phyloP scores from a whole-genome alignment of 2,113 vertebrate genomes.

The Nerophis ophidion region DNA sequence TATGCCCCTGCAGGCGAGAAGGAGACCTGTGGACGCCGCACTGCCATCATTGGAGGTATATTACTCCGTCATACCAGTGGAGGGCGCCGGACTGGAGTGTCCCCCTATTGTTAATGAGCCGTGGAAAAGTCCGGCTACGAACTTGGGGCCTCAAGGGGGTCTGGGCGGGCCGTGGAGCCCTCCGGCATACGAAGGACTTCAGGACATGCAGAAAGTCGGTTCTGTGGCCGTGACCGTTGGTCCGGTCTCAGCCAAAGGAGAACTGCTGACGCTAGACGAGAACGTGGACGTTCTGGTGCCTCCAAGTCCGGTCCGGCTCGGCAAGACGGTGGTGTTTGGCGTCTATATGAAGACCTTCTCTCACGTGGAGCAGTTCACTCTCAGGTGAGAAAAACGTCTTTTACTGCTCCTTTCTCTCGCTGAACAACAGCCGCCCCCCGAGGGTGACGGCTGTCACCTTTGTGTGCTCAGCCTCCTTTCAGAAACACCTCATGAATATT shows the following conservation, averaged over 20 bases:
- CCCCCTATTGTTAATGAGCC: slow-evolving; percentile 72
- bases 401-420: slow-evolving; percentile 12
- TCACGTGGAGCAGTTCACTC: slow-evolving; percentile 76
- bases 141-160: slow-evolving; percentile 48
- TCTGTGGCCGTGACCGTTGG: slow-evolving; percentile 77
- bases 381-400: slow-evolving; percentile 67
- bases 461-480: slow-evolving; percentile 58
- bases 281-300: slow-evolving; percentile 81
- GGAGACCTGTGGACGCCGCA: slow-evolving; percentile 56
- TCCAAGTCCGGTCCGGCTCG: slow-evolving; percentile 80
- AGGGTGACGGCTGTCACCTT: slow-evolving; percentile 61
- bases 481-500: slow-evolving; percentile 65
- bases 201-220: slow-evolving; percentile 77
- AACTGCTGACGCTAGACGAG: slow-evolving; percentile 77
- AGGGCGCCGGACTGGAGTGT: slow-evolving; percentile 71
- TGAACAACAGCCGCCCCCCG: slow-evolving; percentile 20
- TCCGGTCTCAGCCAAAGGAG: slow-evolving; percentile 68
- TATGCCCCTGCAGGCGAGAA: slow-evolving; percentile 71
- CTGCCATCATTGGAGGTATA: slow-evolving; percentile 81
- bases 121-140: slow-evolving; percentile 67
- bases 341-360: slow-evolving; percentile 79
- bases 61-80: slow-evolving; percentile 76
- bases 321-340: slow-evolving; percentile 80
- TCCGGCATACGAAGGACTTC: slow-evolving; percentile 53
- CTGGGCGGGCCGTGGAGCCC: slow-evolving; percentile 61